Evolutionary conservation across 2,797 vertebrate genomes (phyloP).

Genomic region (Macroramphosus scolopax): DNA sequence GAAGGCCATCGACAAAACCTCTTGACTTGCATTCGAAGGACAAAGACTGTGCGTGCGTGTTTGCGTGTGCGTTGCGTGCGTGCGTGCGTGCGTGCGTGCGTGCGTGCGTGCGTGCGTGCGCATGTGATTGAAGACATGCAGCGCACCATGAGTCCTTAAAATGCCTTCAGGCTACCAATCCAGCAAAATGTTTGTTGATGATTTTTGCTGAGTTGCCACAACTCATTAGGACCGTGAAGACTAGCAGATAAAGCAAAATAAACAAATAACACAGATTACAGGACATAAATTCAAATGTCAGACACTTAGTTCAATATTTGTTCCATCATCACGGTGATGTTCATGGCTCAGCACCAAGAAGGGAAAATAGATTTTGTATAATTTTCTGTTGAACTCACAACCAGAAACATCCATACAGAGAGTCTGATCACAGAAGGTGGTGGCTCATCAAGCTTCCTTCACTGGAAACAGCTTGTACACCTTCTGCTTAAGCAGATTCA

Average conservation of each 20-base stretch:
- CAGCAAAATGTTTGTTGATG: slow-evolving; percentile 18
- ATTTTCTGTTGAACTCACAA: slow-evolving; percentile 6
- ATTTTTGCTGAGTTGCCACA: slow-evolving; percentile 6
- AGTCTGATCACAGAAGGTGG: slow-evolving; percentile 17
- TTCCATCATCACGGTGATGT: background rate
- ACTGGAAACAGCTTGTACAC: slow-evolving; percentile 17
- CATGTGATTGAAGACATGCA: background rate
- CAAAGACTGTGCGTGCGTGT: too few relatives aligned
- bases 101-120: slow-evolving; percentile 6
- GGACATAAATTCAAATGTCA: slow-evolving; percentile 8
- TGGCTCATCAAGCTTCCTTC: too few relatives aligned
- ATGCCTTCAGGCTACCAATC: slow-evolving; percentile 31
- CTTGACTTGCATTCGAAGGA: slow-evolving; percentile 41
- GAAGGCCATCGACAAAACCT: slow-evolving; percentile 21
- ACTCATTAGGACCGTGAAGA: slow-evolving; percentile 6
- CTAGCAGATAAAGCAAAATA: background rate
- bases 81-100: slow-evolving; percentile 15
- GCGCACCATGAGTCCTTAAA: slow-evolving; percentile 20
- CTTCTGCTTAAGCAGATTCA: slow-evolving; percentile 6
- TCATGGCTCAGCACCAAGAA: background rate
- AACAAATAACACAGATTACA: slow-evolving; percentile 1
- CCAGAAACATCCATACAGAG: slow-evolving; percentile 9
- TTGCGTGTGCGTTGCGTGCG: background rate
- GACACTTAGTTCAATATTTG: background rate
- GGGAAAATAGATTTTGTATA: background rate